Base-by-base conservation (phyloP, 2,797 vertebrate species). In the Alauda arvensis region DNA sequence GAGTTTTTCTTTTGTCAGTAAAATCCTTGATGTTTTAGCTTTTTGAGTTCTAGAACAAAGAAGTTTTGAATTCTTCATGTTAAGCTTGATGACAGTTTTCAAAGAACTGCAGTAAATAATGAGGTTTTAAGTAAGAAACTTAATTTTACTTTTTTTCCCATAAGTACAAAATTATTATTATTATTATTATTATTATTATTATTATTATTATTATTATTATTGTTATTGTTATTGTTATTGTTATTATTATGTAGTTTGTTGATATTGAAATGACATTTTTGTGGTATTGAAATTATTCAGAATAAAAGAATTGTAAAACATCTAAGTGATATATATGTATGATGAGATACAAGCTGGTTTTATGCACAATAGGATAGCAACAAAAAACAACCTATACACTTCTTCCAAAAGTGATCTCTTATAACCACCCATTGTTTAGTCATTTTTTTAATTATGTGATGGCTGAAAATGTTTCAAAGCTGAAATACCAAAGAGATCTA, bases 251-350 rank as follows among this genome's bases (percentile, higher is more conserved):
- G 90, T 34, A 42, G 25, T 31, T 77, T 93, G 56, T 89, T 95
- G 67, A 76, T 92, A 95, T 92, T 94, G 87, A 95, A 96, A 62
- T 79, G 77, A 33, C 48, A 95, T 91, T 92, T 95, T 85, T 92
- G 40, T 92, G 39, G 39, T 92, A 85, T 89, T 94, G 88, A 93
- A 96, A 94, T 95, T 92, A 94, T 93, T 94, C 71, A 87, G 51
- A 72, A 93, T 88, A 89, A 93, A 95, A 94, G 53, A 92, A 74
- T 68, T 69, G 31, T 75, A 86, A 81, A 93, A 20, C 39, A 85
- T 94, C 29, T 77, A 88, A 82, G 31, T 78, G 89, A 67, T 75
- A 95, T 95, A 96, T 96, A 96, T 91, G 89, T 92, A 93, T 95
- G 69, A 60, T 79, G 25, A 18, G 14, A 72, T 88, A 78, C 34